phyloP scores from a whole-genome alignment of 2,113 vertebrate genomes.

The Holacanthus passer region DNA sequence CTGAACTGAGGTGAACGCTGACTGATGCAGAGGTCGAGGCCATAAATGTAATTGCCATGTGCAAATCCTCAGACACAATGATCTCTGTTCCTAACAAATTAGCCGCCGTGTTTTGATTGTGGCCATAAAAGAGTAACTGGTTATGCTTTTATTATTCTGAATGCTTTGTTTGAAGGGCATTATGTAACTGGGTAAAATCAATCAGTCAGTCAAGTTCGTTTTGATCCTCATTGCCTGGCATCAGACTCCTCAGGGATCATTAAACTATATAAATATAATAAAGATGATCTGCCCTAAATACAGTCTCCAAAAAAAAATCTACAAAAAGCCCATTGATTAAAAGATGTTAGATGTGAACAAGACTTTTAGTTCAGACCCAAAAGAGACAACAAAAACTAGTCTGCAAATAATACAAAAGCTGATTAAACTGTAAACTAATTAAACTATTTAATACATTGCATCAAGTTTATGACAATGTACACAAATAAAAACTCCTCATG shows the following conservation, averaged over 20 bases:
- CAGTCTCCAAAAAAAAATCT: not conserved
- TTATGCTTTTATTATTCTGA: slow-evolving; percentile 21
- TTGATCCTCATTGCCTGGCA: not conserved
- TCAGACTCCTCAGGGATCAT: not conserved
- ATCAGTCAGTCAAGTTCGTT: not conserved
- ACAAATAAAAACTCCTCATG: not conserved
- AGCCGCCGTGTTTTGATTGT: slow-evolving; percentile 5
- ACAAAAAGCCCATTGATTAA: not conserved
- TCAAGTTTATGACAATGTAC: no score
- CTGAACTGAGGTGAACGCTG: not conserved
- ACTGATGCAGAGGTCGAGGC: not conserved
- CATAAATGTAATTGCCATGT: slow-evolving; percentile 11
- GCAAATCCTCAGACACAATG: not conserved
- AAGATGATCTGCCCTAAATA: not conserved
- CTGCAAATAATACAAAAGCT: not conserved
- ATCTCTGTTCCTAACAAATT: not conserved
- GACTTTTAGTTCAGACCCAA: not conserved
- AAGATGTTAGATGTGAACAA: not conserved
- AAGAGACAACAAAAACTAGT: not conserved
- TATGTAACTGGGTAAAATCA: slow-evolving; percentile 19
- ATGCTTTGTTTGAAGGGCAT: not conserved
- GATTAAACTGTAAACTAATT: not conserved
- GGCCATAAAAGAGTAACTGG: slow-evolving; percentile 26
- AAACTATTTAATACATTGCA: no score
- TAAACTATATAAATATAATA: not conserved